Evolutionary conservation across 2,888 invertebrate species (phyloP).

Genomic region (Hetaerina titia): DNA sequence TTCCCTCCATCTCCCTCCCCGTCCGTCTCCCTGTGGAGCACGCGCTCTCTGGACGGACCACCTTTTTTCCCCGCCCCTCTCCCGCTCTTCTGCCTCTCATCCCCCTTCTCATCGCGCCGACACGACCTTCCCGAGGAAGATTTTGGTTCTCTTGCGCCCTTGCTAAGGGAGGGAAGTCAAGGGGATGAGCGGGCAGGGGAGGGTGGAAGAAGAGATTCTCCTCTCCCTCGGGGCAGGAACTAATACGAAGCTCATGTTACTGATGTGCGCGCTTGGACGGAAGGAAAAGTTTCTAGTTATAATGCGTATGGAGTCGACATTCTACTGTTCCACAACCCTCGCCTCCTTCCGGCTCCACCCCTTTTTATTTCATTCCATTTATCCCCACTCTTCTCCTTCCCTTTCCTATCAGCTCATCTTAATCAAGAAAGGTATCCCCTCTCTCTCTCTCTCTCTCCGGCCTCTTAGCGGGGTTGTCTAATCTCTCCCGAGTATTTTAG

Average conservation of each 20-base stretch:
- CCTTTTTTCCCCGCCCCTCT: not conserved
- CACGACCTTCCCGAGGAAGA: conserved; percentile 62
- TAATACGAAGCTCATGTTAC: conserved; percentile 49
- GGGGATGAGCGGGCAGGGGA: not conserved
- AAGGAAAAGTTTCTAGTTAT: conserved; percentile 52
- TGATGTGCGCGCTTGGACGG: conserved; percentile 41
- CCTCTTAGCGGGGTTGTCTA: not conserved
- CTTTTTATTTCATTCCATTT: not conserved
- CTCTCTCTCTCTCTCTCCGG: not conserved
- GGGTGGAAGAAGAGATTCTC: not conserved
- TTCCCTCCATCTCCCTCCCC: not conserved
- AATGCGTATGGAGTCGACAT: not conserved
- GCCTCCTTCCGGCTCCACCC: not conserved
- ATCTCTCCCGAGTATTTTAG: not conserved
- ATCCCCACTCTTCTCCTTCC: not conserved
- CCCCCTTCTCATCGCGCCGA: not conserved
- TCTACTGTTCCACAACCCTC: not conserved
- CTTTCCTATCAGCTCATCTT: not conserved
- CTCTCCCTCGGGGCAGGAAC: not conserved
- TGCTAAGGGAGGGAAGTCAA: not conserved
- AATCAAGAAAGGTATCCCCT: not conserved
- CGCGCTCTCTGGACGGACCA: conserved; percentile 13
- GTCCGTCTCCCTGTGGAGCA: not conserved
- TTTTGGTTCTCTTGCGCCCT: conserved; percentile 52
- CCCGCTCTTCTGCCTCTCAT: not conserved